Conservation (phyloP, 2,888 invertebrate genomes). For the Diabrotica balteata region DNA sequence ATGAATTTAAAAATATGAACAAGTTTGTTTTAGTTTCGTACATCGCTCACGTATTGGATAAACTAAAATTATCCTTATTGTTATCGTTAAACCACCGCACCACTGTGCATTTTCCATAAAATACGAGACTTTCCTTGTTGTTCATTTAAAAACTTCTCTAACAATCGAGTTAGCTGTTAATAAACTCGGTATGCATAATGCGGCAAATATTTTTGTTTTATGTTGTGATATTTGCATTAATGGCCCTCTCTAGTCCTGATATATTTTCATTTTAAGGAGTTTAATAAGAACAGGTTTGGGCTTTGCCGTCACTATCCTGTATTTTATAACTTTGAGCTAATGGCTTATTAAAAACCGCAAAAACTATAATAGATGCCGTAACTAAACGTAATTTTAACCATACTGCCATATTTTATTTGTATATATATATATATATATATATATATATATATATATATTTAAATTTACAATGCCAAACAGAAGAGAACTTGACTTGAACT, state of each 20-base stretch:
- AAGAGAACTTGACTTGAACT: too few relatives aligned
- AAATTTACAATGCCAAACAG: too few relatives aligned
- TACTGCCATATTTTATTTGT: too few relatives aligned
- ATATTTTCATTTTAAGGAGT: conserved; percentile 20
- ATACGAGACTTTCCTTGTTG: conserved; percentile 16
- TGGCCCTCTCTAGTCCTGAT: conserved; percentile 18
- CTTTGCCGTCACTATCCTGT: conserved; percentile 8
- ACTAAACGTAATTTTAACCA: too few relatives aligned
- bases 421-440: too few relatives aligned
- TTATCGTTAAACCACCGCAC: neutral
- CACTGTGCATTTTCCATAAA: conserved; percentile 23
- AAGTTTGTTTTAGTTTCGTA: too few relatives aligned
- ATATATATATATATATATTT: too few relatives aligned
- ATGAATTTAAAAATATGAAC: too few relatives aligned
- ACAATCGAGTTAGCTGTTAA: conserved; percentile 25
- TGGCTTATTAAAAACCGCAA: too few relatives aligned
- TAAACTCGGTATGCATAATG: conserved; percentile 26
- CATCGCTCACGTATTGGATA: too few relatives aligned
- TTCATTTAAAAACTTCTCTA: conserved; percentile 14
- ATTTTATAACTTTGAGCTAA: neutral
- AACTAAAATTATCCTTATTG: too few relatives aligned
- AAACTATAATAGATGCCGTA: too few relatives aligned
- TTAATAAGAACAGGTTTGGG: conserved; percentile 3
- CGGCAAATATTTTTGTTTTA: conserved; percentile 23
- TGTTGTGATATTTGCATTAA: conserved; percentile 23